Base-by-base conservation (phyloP, 2,113 vertebrate species). In the Nipponia nippon region DNA sequence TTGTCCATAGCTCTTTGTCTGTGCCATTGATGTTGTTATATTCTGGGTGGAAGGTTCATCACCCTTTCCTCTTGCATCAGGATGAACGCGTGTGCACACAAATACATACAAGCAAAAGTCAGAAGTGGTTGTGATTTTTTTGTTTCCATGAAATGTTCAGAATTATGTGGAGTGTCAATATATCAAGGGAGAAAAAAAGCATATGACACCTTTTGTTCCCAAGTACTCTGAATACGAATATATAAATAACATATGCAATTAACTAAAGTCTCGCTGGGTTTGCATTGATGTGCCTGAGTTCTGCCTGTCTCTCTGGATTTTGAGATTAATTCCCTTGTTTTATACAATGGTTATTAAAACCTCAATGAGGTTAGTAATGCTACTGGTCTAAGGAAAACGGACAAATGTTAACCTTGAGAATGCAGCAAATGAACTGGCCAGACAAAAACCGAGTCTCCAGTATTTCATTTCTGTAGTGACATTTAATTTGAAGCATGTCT, bases 81-180 rank as follows among this genome's bases (percentile, higher is more conserved):
- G n/a, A 87, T 40, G 32, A 91, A 26, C 0, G 0, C 1, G 1
- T 2, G 2, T 15, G 18, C 23, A 32, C 30, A 21, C 9, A 49
- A 71, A 69, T 20, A 55, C 13, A 6, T 44, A 36, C 13, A 61
- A 66, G 32, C 17, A 87, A 62, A 82, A 81, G 7, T 20, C 42
- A 85, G 23, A 83, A 11, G 3, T 9, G 36, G 40, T 29, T 32
- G 21, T 83, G 13, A 4, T 36, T 38, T 38, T n/a, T 73, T 88
- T 67, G 30, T 93, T 90, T 61, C 46, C 7, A 0, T 88, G 23
- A 76, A 65, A 53, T 38, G 7, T 83, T 85, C 34, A 52, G 47
- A 46, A n/a, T 79, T 53, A 50, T 2, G 2, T 29, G 40, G 30
- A 40, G 5, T 36, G 47, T 75, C 25, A 53, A 3, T 71, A 44